Evolutionary conservation across 2,797 vertebrate genomes (phyloP).

Genomic region (Macroramphosus scolopax): DNA sequence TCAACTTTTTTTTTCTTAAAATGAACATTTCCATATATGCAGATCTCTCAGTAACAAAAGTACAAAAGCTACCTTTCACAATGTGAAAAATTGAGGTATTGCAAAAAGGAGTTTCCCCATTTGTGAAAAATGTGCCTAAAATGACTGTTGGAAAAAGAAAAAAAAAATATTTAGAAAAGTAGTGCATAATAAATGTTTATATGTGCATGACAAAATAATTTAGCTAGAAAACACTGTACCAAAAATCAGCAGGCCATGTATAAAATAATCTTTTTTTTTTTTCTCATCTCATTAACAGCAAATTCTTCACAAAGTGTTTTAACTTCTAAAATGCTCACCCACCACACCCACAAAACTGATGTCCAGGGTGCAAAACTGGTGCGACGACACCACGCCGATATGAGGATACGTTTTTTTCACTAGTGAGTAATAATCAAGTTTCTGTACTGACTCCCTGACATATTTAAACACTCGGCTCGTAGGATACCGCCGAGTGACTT

Average conservation of each 20-base stretch:
- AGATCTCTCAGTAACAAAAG: constrained; percentile 99
- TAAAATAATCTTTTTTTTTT: constrained; percentile 94
- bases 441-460: constrained; percentile 94
- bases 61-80: constrained; percentile 99
- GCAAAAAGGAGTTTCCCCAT: constrained; percentile 99
- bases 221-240: constrained; percentile 99
- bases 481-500: constrained; percentile 69
- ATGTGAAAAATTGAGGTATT: constrained; percentile 99
- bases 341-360: constrained; percentile 86
- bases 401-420: constrained; percentile 82
- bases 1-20: constrained; percentile 89
- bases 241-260: constrained; percentile 99
- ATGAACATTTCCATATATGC: constrained; percentile 98
- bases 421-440: constrained; percentile 86
- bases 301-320: constrained; percentile 99
- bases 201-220: constrained; percentile 99
- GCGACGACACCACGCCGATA: constrained; percentile 86
- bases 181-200: constrained; percentile 99
- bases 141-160: constrained; percentile 97
- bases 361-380: constrained; percentile 87
- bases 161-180: constrained; percentile 99
- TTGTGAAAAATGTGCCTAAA: constrained; percentile 99
- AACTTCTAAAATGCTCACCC: constrained; percentile 90
- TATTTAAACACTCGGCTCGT: constrained; percentile 82
- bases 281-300: constrained; percentile 94